These are phyloP conservation scores for Istiophorus platypterus DNA, from an alignment of 2,113 vertebrate species.

Conservation along the genomic window DNA sequence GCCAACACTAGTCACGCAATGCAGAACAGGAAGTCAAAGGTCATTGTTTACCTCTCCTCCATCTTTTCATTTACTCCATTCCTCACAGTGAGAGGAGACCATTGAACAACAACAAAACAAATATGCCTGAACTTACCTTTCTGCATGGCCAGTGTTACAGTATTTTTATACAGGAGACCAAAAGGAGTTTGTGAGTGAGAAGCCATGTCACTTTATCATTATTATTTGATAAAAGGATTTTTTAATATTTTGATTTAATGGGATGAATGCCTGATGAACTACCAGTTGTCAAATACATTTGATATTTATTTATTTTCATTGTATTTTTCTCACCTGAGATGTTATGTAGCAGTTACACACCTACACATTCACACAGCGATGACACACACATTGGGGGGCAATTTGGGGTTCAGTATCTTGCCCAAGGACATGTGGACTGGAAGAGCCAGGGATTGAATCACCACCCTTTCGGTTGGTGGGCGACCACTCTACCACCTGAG, in stretches of 20 bases:
- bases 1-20: constrained; percentile 73
- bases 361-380: too few species aligned
- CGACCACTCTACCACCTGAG: too few species aligned
- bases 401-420: too few species aligned
- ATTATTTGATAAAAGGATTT: background rate
- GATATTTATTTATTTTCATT: too few species aligned
- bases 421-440: too few species aligned
- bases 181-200: background rate
- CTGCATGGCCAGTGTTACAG: background rate
- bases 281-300: background rate
- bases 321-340: too few species aligned
- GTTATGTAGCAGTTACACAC: too few species aligned
- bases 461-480: too few species aligned
- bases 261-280: too few species aligned
- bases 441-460: too few species aligned
- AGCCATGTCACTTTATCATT: background rate
- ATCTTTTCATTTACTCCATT: constrained; percentile 42
- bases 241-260: background rate
- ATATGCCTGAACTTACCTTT: background rate
- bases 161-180: background rate
- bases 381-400: too few species aligned
- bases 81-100: constrained; percentile 12
- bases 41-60: constrained; percentile 65
- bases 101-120: constrained; percentile 33
- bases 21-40: constrained; percentile 70